phyloP scores from a whole-genome alignment of 2,113 vertebrate genomes.

The Bos javanicus region DNA sequence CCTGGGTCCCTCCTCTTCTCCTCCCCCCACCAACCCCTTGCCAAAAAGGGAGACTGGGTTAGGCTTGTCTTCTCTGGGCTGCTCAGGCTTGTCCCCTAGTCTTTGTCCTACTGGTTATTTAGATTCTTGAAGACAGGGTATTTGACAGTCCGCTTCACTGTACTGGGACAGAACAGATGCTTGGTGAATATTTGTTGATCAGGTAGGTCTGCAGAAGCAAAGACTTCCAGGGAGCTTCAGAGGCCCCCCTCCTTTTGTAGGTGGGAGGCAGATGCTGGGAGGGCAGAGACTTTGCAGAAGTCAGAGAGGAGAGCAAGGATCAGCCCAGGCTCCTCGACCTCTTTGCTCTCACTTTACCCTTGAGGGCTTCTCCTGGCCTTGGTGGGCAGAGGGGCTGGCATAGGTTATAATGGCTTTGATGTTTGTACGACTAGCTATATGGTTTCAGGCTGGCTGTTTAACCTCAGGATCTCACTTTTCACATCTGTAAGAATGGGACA shows the following conservation, averaged over 20 bases:
- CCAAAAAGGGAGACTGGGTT: accelerated
- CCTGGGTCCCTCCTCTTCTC: background rate
- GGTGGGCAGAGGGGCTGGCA: accelerated
- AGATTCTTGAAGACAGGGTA: background rate
- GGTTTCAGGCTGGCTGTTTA: background rate
- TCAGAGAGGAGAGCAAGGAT: background rate
- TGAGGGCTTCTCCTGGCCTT: background rate
- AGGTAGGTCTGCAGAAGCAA: background rate
- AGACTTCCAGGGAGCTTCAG: background rate
- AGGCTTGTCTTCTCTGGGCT: background rate
- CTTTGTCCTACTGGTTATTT: background rate
- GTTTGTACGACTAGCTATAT: accelerated
- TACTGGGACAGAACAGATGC: background rate
- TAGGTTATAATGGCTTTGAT: background rate
- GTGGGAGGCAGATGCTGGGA: background rate
- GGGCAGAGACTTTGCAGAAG: background rate
- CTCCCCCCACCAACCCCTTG: too few relatives aligned
- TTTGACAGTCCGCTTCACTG: too few relatives aligned
- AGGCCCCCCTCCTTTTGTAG: background rate
- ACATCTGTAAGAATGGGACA: background rate
- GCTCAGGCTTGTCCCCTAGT: accelerated
- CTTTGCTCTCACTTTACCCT: too few relatives aligned
- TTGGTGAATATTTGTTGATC: background rate
- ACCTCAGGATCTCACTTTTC: background rate
- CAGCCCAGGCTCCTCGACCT: too few relatives aligned